These are phyloP conservation scores for Lithosia quadra DNA, from an alignment of 2,888 invertebrate genomes.

Conservation along the genomic window DNA sequence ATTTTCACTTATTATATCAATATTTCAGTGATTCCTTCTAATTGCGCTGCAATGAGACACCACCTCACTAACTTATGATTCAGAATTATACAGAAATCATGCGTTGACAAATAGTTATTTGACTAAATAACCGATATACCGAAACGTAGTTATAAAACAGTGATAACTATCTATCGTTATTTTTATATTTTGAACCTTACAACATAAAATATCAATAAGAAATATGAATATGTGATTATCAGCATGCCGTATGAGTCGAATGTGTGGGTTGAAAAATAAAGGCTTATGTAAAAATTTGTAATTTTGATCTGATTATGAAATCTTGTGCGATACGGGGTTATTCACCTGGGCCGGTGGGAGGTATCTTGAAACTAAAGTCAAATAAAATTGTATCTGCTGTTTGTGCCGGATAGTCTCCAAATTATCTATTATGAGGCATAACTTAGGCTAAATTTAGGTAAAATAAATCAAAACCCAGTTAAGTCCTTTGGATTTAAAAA, in stretches of 20 bases:
- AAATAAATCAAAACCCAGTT: too few species aligned
- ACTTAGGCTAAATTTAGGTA: too few species aligned
- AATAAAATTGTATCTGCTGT: too few species aligned
- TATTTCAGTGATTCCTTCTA: too few species aligned
- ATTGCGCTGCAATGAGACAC: neutral
- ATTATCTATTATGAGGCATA: too few species aligned
- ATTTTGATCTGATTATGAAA: slow-evolving; percentile 1
- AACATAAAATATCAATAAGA: slow-evolving; percentile 17
- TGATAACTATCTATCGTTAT: slow-evolving; percentile 15
- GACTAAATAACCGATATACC: slow-evolving; percentile 17
- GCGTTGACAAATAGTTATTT: slow-evolving; percentile 13
- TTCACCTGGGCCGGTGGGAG: too few species aligned
- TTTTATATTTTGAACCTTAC: slow-evolving; percentile 11
- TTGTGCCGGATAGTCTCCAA: too few species aligned
- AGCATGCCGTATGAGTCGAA: neutral
- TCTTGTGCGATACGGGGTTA: neutral
- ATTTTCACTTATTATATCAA: too few species aligned
- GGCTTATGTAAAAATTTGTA: neutral
- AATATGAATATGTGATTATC: slow-evolving; percentile 5
- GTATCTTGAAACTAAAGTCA: too few species aligned
- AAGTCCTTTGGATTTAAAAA: too few species aligned
- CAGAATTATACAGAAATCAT: slow-evolving; percentile 14
- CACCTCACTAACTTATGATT: slow-evolving; percentile 7
- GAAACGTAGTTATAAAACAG: slow-evolving; percentile 12
- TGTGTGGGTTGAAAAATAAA: neutral